These are phyloP conservation scores for Pachyseris speciosa DNA, from an alignment of 64 coral and sea anemone genomes.

Conservation along the genomic window DNA sequence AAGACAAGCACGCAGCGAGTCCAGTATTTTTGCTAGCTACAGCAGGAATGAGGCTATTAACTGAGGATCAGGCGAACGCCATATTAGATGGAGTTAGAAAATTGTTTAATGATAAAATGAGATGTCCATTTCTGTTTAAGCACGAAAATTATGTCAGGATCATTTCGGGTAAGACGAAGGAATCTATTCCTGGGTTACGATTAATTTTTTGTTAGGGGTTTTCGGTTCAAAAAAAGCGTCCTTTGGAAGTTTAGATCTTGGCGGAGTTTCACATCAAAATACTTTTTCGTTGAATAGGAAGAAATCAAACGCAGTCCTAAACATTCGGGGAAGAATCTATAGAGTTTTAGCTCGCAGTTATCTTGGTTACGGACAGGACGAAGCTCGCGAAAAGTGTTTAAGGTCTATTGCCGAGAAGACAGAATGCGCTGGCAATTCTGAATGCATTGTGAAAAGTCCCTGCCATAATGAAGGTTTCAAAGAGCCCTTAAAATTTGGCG, in stretches of 20 bases:
- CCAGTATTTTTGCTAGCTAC: slow-evolving; percentile 40
- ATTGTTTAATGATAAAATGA: slow-evolving; percentile 7
- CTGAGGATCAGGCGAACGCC: not conserved
- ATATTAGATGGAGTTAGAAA: slow-evolving; percentile 33
- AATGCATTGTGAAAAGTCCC: slow-evolving; percentile 19
- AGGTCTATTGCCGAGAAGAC: not conserved
- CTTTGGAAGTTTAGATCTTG: slow-evolving; percentile 37
- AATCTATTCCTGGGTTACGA: slow-evolving; percentile 29
- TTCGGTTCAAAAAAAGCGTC: not conserved
- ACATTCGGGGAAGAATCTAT: not conserved
- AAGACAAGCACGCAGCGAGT: not conserved
- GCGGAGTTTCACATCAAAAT: slow-evolving; percentile 54
- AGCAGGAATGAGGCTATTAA: slow-evolving; percentile 44
- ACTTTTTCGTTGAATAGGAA: not conserved
- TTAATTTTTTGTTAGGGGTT: slow-evolving; percentile 39
- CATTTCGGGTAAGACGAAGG: slow-evolving; percentile 18
- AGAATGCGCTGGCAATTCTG: not conserved
- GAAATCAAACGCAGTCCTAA: not conserved
- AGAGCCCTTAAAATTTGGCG: not conserved
- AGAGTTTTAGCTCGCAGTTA: slow-evolving; percentile 34
- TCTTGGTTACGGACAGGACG: slow-evolving; percentile 25
- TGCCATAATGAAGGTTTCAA: slow-evolving; percentile 44
- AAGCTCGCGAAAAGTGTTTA: slow-evolving; percentile 26
- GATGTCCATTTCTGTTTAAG: slow-evolving; percentile 29
- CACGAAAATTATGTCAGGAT: not conserved